These are phyloP conservation scores for Gadopsis marmoratus DNA, from an alignment of 2,797 vertebrate species.

Conservation along the genomic window DNA sequence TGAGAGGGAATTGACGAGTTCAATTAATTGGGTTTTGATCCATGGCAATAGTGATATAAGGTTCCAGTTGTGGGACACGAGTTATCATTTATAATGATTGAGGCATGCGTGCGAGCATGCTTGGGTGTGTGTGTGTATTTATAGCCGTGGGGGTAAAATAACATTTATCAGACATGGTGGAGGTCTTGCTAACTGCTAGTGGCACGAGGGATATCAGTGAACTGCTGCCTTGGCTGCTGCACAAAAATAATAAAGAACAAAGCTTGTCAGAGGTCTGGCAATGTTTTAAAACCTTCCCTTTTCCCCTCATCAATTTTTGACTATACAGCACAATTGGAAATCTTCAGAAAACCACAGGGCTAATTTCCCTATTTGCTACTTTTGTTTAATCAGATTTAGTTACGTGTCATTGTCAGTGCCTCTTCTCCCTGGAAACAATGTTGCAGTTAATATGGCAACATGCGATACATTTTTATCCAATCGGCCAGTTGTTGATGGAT, in stretches of 20 bases:
- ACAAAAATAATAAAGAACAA: conserved; percentile 37
- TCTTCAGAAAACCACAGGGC: conserved; percentile 1
- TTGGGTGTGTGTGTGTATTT: background rate
- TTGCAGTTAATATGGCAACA: conserved; percentile 17
- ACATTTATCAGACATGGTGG: conserved; percentile 37
- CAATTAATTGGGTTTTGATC: conserved; percentile 47
- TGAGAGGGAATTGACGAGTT: conserved; percentile 26
- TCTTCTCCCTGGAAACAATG: conserved; percentile 28
- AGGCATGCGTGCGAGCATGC: conserved; percentile 13
- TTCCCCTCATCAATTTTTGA: conserved; percentile 28
- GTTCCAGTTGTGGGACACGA: conserved; percentile 11
- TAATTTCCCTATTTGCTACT: conserved; percentile 14
- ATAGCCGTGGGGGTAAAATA: conserved; percentile 13
- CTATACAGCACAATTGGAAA: conserved; percentile 39
- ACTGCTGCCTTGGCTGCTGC: conserved; percentile 35
- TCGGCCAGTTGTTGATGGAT: conserved; percentile 26
- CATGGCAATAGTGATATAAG: background rate
- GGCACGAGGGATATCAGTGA: conserved; percentile 46
- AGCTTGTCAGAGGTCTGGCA: conserved; percentile 30
- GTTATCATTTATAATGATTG: conserved; percentile 32
- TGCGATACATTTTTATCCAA: conserved; percentile 15
- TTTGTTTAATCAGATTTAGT: conserved; percentile 12
- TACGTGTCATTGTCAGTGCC: conserved; percentile 10
- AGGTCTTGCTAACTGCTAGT: conserved; percentile 33
- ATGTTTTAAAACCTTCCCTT: conserved; percentile 25